Base-by-base conservation (phyloP, 2,113 vertebrate genomes). In the Thamnophis sirtalis region DNA sequence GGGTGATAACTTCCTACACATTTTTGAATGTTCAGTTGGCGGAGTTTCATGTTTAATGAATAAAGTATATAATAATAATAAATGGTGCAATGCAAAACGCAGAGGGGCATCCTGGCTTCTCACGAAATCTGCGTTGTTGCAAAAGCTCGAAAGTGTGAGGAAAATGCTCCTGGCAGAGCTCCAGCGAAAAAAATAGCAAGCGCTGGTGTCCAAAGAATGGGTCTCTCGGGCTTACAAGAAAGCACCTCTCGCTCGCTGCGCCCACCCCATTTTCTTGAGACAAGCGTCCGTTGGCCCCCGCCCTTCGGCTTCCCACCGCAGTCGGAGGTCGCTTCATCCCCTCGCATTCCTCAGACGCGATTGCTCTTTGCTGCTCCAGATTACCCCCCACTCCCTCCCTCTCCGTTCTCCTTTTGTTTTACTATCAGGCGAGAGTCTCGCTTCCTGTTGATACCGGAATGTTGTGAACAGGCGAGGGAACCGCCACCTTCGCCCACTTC, bases 371-470 rank as follows among this genome's bases (percentile, higher is more conserved):
- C 92, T 33, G 89, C 93, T 92, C 95, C 96, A 95, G 94, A 94
- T 96, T 96, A 94, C 95, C 96, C 95, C 95, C 96, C 94, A 86
- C 56, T 26, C 95, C 96, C 94, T 96, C 96, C 96, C 94, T 63
- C 58, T 43, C 55, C 0, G 56, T 94, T 95, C 96, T 94, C 96
- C 97, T 97, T 97, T 97, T 97, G 97, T 97, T 96, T 95, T 90
- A 95, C 93, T 96, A 96, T 96, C 96, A 92, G 92, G 94, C 95
- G 55, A 95, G 91, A 92, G 96, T 95, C 93, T 95, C 94, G 97
- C 96, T 98, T 98, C 98, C 98, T 98, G 98, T 97, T 96, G 97
- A 97, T 97, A 94, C 94, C 26, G 94, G 96, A 94, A 96, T 96
- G 86, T 93, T 92, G 96, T 55, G 97, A 95, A 95, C 95, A 96